A percentile compares a stretch with the other conserved stretches of the same genome.
These are phyloP conservation scores for Ellobium chinense DNA, from an alignment of 2,888 invertebrate species.

Conservation along the genomic window DNA sequence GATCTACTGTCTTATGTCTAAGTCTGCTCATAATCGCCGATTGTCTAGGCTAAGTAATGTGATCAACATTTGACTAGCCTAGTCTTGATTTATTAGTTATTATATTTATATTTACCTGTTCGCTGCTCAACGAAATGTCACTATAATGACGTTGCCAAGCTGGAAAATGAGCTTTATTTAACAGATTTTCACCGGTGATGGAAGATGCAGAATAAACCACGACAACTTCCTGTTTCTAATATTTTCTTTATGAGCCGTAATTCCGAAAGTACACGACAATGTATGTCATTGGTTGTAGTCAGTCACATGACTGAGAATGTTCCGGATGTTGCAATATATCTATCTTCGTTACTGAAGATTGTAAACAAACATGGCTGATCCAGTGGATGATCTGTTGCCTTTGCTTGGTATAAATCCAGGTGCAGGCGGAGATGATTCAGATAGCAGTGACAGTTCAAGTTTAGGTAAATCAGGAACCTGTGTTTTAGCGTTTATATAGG, in stretches of 20 bases:
- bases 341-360: conserved; percentile 19
- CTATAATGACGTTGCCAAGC: no score
- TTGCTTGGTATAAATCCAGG: conserved; percentile 60
- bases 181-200: no score
- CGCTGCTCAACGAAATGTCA: no score
- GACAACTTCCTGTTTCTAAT: background rate
- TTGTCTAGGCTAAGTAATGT: no score
- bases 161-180: no score
- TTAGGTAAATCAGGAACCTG: no score
- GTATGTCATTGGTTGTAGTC: conserved; percentile 55
- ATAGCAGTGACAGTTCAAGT: background rate
- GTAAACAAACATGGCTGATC: conserved; percentile 61
- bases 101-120: no score
- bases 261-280: conserved; percentile 59
- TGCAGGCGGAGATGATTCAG: conserved; percentile 50
- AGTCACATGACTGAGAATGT: conserved; percentile 30
- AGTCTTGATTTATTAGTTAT: no score
- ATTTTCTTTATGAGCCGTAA: background rate
- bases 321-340: background rate
- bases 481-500: no score
- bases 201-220: background rate
- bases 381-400: conserved; percentile 68
- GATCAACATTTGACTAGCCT: no score
- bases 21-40: no score
- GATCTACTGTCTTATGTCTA: no score